A percentile compares a stretch with the other conserved stretches of the same genome.
Conservation (phyloP, 2,888 invertebrate species). For the Baccha elongata region DNA sequence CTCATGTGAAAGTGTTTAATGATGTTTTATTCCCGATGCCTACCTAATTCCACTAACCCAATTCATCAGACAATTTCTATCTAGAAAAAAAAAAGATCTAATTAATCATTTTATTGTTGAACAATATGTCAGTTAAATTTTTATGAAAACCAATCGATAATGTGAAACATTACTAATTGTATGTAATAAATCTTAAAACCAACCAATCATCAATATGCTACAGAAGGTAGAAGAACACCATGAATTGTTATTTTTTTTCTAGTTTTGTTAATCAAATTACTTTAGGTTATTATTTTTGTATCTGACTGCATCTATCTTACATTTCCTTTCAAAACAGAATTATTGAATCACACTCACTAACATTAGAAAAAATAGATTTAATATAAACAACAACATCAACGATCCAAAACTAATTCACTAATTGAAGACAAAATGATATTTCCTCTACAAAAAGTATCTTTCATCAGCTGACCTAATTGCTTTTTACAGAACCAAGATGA, state of each 20-base stretch:
- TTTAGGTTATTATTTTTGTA: constrained; percentile 12
- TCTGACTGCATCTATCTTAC: constrained; percentile 1
- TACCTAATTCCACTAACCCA: too few species aligned
- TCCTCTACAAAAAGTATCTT: constrained; percentile 55
- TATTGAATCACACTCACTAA: constrained; percentile 17
- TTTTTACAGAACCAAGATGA: constrained; percentile 54
- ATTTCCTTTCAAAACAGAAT: constrained; percentile 1
- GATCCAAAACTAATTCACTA: constrained; percentile 41
- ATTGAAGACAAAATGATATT: constrained; percentile 51
- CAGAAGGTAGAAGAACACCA: background rate
- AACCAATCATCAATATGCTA: constrained; percentile 3
- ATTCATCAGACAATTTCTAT: too few species aligned
- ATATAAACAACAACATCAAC: constrained; percentile 33
- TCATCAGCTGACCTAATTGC: constrained; percentile 70
- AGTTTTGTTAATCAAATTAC: constrained; percentile 1
- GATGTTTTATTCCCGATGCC: too few species aligned
- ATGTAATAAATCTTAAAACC: background rate
- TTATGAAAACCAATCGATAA: background rate
- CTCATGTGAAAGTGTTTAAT: too few species aligned
- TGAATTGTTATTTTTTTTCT: constrained; percentile 2
- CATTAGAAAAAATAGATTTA: constrained; percentile 21
- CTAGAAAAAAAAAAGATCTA: too few species aligned
- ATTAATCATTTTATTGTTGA: background rate
- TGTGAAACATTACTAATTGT: too few species aligned
- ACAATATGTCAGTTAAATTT: background rate